Evolutionary conservation across 1,140 invertebrate species (phyloP), one percentile per base, ranked within the genome.

Genomic region (Chrysomallon squamiferum): DNA sequence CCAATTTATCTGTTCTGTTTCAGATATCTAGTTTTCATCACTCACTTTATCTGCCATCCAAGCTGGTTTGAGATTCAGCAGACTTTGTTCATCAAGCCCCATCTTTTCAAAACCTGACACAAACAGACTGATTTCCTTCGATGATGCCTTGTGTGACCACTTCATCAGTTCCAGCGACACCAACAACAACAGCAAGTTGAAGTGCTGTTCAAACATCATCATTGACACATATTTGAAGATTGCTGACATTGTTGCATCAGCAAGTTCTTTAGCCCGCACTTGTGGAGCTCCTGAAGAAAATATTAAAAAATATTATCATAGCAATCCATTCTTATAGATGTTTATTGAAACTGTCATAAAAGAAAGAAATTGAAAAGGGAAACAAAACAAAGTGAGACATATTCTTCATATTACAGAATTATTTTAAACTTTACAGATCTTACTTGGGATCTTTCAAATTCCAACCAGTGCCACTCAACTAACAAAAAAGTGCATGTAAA

Each of bases 131-230:
- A 83, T 61, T 50, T 85, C 84, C 61, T 81, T 75, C 33, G 61
- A 73, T 11, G 76, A 78, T 5, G 80, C 70, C 57, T 80, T 75
- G 20, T 69, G 62, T 9, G 61, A 66, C 54, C 78, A 67, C 32
- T 71, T 50, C 66, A 84, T 68, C 38, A 75, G 71, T 68, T 85
- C 82, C 47, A 85, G 68, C 32, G 82, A 71, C 18, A 83, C 72
- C 3, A 84, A 69, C 15, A 84, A 67, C 38, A 73, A 70, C 43
- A 84, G 77, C 47, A 84, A 45, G 32, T 68, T 68, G 58, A 74
- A 76, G 59, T 85, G 79, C 35, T 76, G 66, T 57, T 84, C 82
- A 74, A 83, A 84, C 82, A 84, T 82, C 81, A 84, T 82, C 66
- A 74, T 72, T 22, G 76, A 72, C 1, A 79, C 69, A 61, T 75